These are phyloP conservation scores for Drosophila paracracens DNA, from an alignment of 2,888 invertebrate species.

Conservation along the genomic window DNA sequence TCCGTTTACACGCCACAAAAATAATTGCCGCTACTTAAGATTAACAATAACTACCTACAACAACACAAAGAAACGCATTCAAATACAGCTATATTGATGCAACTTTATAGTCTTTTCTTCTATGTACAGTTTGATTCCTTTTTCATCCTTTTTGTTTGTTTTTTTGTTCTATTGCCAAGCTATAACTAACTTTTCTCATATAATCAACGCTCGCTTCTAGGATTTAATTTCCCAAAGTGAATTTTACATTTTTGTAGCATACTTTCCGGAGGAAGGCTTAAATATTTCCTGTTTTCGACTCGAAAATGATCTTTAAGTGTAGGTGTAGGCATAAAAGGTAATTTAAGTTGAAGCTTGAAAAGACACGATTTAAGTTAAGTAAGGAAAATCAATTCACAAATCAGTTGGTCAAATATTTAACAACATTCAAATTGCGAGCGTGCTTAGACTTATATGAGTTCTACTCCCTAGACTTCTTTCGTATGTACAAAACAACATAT, in stretches of 20 bases:
- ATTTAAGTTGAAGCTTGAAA: conserved; percentile 1
- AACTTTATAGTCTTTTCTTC: conserved; percentile 11
- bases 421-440: conserved; percentile 19
- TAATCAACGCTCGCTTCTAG: conserved; percentile 12
- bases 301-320: background rate
- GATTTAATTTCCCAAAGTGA: background rate
- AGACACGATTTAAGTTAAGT: conserved; percentile 1
- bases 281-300: background rate
- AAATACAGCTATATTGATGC: conserved; percentile 14
- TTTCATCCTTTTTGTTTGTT: conserved; percentile 10
- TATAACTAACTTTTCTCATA: conserved; percentile 2
- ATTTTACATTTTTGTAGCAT: conserved; percentile 15
- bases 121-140: conserved; percentile 47
- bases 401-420: background rate
- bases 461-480: conserved; percentile 18
- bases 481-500: conserved; percentile 29
- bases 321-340: background rate
- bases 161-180: conserved; percentile 10
- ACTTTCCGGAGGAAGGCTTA: conserved; percentile 22
- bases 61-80: conserved; percentile 36
- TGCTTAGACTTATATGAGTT: conserved; percentile 8
- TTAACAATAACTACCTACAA: conserved; percentile 61
- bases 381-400: conserved; percentile 3
- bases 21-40: conserved; percentile 81
- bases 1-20: conserved; percentile 76